Conservation (phyloP, 2,113 vertebrate species). For the Ancistrus triradiatus region DNA sequence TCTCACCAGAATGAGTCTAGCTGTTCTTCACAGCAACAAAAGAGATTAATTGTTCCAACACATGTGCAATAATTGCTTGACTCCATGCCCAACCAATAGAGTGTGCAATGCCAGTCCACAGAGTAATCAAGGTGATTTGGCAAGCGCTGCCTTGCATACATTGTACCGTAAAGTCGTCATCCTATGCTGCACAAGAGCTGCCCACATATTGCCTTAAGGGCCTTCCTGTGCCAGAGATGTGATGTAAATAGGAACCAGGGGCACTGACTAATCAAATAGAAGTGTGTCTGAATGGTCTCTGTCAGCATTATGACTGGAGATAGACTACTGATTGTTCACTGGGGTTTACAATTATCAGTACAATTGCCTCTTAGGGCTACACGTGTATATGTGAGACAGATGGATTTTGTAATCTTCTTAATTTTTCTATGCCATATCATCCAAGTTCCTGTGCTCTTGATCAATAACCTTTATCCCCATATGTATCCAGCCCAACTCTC, state of each 20-base stretch:
- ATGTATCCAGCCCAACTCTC: not conserved
- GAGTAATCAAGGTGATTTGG: slow-evolving; percentile 49
- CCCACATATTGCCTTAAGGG: slow-evolving; percentile 36
- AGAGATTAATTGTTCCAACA: slow-evolving; percentile 47
- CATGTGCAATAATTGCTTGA: slow-evolving; percentile 47
- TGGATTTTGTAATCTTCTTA: not conserved
- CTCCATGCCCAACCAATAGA: slow-evolving; percentile 42
- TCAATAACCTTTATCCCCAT: not conserved
- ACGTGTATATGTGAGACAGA: not conserved
- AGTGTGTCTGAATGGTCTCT: slow-evolving; percentile 57
- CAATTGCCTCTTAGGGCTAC: not conserved
- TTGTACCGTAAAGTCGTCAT: slow-evolving; percentile 45
- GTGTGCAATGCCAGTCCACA: slow-evolving; percentile 37
- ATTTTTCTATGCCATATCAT: not conserved
- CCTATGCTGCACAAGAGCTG: slow-evolving; percentile 33
- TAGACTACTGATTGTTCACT: slow-evolving; percentile 9
- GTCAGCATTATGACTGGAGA: slow-evolving; percentile 24
- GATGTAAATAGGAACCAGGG: slow-evolving; percentile 36
- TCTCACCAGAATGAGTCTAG: slow-evolving; percentile 25
- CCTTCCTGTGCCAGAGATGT: slow-evolving; percentile 19
- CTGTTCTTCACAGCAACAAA: slow-evolving; percentile 38
- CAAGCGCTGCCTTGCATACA: slow-evolving; percentile 40
- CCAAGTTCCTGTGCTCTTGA: not conserved
- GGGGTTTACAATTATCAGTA: not conserved
- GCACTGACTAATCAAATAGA: slow-evolving; percentile 39